Evolutionary conservation across 2,113 vertebrate species (phyloP).

Genomic region (Condylura cristata): DNA sequence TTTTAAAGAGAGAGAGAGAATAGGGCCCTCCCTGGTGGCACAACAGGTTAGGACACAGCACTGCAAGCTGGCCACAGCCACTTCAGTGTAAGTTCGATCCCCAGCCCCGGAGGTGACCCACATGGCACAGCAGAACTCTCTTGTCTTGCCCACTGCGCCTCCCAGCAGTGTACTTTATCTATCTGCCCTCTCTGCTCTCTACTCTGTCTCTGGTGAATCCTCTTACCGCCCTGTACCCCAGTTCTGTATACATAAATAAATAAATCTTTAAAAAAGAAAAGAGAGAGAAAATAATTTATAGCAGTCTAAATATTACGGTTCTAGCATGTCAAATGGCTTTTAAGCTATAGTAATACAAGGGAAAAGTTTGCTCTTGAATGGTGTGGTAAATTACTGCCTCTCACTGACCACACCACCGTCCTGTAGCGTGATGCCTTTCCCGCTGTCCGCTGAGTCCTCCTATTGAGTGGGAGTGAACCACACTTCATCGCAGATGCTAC

Average conservation of each 20-base stretch:
- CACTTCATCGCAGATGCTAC: neutral
- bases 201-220: too few species aligned
- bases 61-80: too few species aligned
- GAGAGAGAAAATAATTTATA: neutral
- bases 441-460: neutral
- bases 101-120: too few species aligned
- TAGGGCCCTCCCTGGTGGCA: too few species aligned
- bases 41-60: too few species aligned
- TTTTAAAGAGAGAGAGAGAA: too few species aligned
- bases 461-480: neutral
- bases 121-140: too few species aligned
- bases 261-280: too few species aligned
- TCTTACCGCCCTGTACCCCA: neutral
- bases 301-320: neutral
- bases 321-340: neutral
- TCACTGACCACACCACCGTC: neutral
- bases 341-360: neutral
- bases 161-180: neutral
- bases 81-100: too few species aligned
- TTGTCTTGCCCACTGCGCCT: too few species aligned
- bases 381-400: neutral
- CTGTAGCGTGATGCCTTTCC: neutral
- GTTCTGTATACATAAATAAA: too few species aligned
- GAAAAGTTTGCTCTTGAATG: neutral
- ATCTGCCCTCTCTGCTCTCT: neutral